phyloP scores from a whole-genome alignment of 1,140 invertebrate genomes.

The Drosophila baimaii region DNA sequence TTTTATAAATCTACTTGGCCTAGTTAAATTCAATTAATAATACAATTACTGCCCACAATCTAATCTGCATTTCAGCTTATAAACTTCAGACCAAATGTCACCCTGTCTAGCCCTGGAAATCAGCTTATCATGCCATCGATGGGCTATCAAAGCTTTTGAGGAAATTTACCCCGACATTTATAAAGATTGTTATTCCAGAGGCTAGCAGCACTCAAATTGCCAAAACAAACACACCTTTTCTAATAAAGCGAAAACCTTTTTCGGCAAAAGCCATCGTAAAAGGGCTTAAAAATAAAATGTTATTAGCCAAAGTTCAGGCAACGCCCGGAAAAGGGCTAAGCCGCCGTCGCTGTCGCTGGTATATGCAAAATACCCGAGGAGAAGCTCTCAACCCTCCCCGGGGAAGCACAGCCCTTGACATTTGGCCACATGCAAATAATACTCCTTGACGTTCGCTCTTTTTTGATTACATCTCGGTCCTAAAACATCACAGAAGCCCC shows the following conservation, averaged over 20 bases:
- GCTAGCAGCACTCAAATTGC: not conserved
- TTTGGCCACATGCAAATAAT: conserved; percentile 31
- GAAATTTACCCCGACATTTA: conserved; percentile 20
- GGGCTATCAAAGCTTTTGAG: conserved; percentile 21
- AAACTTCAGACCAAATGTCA: not conserved
- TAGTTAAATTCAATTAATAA: not conserved
- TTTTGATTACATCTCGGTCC: conserved; percentile 41
- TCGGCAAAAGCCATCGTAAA: conserved; percentile 3
- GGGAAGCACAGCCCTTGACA: conserved; percentile 31
- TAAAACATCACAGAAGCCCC: conserved; percentile 1
- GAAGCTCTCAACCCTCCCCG: not conserved
- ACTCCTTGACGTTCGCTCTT: conserved; percentile 7
- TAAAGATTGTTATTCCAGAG: conserved; percentile 31
- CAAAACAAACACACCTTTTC: conserved; percentile 45
- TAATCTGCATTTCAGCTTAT: conserved; percentile 3
- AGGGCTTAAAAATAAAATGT: conserved; percentile 65
- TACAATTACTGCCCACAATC: not conserved
- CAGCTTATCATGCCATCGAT: conserved; percentile 23
- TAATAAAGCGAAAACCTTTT: conserved; percentile 42
- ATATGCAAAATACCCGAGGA: conserved; percentile 32
- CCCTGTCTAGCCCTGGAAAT: not conserved
- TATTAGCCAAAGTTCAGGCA: conserved; percentile 65
- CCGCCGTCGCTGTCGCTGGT: too few relatives aligned
- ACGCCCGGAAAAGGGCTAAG: conserved; percentile 50
- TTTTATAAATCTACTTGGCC: not conserved